These are phyloP conservation scores for Pterostichus madidus DNA, from an alignment of 2,888 invertebrate genomes.

Conservation along the genomic window DNA sequence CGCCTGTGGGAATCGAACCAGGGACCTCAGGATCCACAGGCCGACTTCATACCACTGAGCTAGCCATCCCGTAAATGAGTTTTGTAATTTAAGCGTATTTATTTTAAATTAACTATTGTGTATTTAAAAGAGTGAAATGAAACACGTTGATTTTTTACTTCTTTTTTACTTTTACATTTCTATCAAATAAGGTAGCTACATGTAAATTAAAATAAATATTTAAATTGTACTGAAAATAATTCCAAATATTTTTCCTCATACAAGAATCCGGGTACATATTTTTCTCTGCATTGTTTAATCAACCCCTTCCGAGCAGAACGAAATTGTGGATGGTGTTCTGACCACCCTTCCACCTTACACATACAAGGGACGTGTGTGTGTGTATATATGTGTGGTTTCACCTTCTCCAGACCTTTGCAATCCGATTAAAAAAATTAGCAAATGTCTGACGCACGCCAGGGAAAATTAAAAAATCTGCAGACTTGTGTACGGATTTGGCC, in stretches of 20 bases:
- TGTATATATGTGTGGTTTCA: conserved; percentile 17
- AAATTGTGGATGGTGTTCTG: conserved; percentile 14
- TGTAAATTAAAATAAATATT: conserved; percentile 65
- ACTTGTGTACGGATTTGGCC: conserved; percentile 64
- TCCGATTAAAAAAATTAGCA: conserved; percentile 67
- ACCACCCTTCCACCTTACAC: conserved; percentile 26
- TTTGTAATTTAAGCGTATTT: conserved; percentile 1
- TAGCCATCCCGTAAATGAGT: no score
- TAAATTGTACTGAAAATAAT: conserved; percentile 56
- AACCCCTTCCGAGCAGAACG: conserved; percentile 26
- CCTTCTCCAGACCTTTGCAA: conserved; percentile 64
- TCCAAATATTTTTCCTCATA: conserved; percentile 52
- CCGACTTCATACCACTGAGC: no score
- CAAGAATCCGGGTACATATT: conserved; percentile 52
- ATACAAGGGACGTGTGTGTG: neutral
- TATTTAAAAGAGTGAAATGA: conserved; percentile 14
- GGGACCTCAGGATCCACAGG: no score
- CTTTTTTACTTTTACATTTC: conserved; percentile 30
- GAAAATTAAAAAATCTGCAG: conserved; percentile 67
- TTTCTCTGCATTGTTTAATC: conserved; percentile 56
- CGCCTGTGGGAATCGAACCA: no score
- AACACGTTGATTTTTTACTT: conserved; percentile 17
- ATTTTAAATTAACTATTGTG: conserved; percentile 41
- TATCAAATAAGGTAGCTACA: conserved; percentile 37
- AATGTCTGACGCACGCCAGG: conserved; percentile 63